phyloP scores from a whole-genome alignment of 1,140 invertebrate species.

The Gryon sp. region DNA sequence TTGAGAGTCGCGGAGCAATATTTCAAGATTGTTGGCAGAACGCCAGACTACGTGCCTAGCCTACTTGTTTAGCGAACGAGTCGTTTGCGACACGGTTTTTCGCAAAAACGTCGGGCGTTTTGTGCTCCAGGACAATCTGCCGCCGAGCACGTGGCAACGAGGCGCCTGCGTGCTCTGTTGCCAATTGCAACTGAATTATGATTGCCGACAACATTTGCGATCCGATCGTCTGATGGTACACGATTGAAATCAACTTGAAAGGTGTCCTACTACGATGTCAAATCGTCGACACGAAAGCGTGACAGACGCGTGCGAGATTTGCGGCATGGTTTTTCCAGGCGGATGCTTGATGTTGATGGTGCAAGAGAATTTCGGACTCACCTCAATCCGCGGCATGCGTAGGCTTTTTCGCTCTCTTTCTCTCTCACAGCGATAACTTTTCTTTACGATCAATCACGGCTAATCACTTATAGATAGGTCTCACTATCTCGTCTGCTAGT shows the following conservation, averaged over 20 bases:
- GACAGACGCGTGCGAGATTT: conserved; percentile 11
- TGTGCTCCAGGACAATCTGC: conserved; percentile 55
- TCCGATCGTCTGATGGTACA: too few relatives aligned
- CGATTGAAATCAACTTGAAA: too few relatives aligned
- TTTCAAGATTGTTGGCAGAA: conserved; percentile 54
- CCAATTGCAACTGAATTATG: conserved; percentile 43
- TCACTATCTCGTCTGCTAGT: conserved; percentile 38
- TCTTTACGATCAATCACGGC: conserved; percentile 14
- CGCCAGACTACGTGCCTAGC: conserved; percentile 59
- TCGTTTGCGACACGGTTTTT: conserved; percentile 50
- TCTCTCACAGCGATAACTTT: conserved; percentile 11
- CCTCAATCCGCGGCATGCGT: conserved; percentile 73
- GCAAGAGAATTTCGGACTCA: conserved; percentile 52
- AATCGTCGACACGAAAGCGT: conserved; percentile 23
- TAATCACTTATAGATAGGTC: conserved; percentile 38
- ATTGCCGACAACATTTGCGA: not conserved
- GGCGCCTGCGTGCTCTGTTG: conserved; percentile 71
- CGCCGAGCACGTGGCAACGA: conserved; percentile 69
- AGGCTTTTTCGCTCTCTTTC: conserved; percentile 52
- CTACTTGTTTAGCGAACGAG: conserved; percentile 51
- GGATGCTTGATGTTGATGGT: not conserved
- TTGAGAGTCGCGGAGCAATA: conserved; percentile 32
- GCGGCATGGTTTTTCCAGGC: not conserved
- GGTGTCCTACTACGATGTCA: conserved; percentile 16
- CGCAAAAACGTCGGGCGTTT: conserved; percentile 49